These are phyloP conservation scores for Lycaena phlaeas DNA, from an alignment of 2,888 invertebrate genomes.

Conservation along the genomic window DNA sequence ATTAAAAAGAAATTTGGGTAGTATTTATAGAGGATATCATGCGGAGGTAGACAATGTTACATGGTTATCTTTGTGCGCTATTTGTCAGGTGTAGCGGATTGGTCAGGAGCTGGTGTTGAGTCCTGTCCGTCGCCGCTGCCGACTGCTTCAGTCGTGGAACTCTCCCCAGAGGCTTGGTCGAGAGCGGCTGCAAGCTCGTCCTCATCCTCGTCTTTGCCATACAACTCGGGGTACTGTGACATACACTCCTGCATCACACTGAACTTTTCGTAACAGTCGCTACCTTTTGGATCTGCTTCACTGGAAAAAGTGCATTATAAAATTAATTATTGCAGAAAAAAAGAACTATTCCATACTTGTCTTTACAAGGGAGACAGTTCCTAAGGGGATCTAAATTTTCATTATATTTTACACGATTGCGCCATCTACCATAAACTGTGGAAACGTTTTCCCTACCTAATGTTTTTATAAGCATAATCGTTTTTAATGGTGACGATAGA, in stretches of 20 bases:
- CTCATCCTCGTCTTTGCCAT: slow-evolving; percentile 80
- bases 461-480: no score
- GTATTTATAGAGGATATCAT: not conserved
- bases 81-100: not conserved
- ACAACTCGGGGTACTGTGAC: slow-evolving; percentile 87
- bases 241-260: slow-evolving; percentile 94
- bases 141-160: slow-evolving; percentile 5
- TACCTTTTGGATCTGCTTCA: slow-evolving; percentile 90
- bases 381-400: no score
- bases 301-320: slow-evolving; percentile 59
- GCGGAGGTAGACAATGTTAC: not conserved
- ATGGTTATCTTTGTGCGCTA: not conserved
- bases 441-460: no score
- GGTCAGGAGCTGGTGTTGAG: not conserved
- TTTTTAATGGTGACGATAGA: no score
- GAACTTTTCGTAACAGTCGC: slow-evolving; percentile 93
- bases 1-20: not conserved
- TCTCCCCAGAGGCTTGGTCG: slow-evolving; percentile 15
- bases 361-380: no score
- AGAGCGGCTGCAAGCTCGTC: slow-evolving; percentile 32
- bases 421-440: no score
- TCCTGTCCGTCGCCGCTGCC: not conserved
- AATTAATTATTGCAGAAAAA: no score
- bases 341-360: no score
- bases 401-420: no score